phyloP scores from a whole-genome alignment of 2,888 invertebrate species.

The Tetragnatha montana region DNA sequence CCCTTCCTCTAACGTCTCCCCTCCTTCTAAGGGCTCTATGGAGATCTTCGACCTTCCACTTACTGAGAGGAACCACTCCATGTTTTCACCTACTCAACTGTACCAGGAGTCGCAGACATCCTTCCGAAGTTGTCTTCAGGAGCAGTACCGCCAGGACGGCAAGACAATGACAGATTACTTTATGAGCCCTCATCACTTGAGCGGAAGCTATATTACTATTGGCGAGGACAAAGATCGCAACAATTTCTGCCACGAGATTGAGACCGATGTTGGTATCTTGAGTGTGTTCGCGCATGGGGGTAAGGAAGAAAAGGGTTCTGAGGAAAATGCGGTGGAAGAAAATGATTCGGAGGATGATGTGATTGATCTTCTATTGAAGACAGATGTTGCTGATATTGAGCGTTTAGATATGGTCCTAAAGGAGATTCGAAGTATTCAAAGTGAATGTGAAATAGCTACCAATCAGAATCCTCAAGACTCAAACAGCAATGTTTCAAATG shows the following conservation, averaged over 20 bases:
- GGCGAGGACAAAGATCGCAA: conserved; percentile 18
- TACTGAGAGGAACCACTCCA: not conserved
- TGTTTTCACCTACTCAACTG: not conserved
- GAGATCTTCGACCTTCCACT: not conserved
- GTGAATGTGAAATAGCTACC: not conserved
- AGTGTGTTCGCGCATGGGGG: not conserved
- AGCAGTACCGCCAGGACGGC: conserved; percentile 4
- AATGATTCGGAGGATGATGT: not conserved
- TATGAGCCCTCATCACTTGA: conserved; percentile 54
- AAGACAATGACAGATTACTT: conserved; percentile 40
- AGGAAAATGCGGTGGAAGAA: not conserved
- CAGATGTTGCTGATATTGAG: not conserved
- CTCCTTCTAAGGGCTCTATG: not conserved
- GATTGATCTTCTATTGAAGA: conserved; percentile 13
- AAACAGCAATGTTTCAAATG: not conserved
- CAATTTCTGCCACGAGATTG: not conserved
- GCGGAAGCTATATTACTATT: conserved; percentile 46
- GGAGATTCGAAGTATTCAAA: conserved; percentile 8
- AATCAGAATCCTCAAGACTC: not conserved
- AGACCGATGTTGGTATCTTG: not conserved
- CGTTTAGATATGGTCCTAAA: not conserved
- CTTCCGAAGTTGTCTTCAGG: conserved; percentile 12
- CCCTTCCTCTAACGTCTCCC: not conserved
- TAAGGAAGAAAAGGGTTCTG: not conserved
- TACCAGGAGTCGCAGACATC: conserved; percentile 7